Percentiles rank a stretch among this genome's conserved stretches.
Evolutionary conservation across 1,140 invertebrate species (phyloP).

Genomic region (Phthorimaea operculella): DNA sequence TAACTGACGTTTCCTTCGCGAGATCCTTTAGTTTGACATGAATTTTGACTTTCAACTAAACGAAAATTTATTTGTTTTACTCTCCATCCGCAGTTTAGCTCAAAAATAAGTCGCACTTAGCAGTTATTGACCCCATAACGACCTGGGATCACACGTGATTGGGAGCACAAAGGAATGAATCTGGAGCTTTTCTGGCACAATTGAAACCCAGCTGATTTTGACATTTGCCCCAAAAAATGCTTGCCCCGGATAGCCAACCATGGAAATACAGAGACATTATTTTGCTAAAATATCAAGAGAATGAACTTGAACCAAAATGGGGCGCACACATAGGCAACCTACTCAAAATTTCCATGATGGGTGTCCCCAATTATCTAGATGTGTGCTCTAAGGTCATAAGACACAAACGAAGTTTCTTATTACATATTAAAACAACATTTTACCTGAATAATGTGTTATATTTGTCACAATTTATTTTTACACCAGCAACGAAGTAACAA

Average conservation of each 20-base stretch:
- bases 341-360: background rate
- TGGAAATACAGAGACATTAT: background rate
- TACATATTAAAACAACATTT: constrained; percentile 40
- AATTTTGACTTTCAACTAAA: no score
- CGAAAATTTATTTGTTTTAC: no score
- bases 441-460: constrained; percentile 61
- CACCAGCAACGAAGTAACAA: constrained; percentile 63
- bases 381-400: no score
- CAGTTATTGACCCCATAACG: constrained; percentile 65
- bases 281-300: constrained; percentile 38
- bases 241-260: no score
- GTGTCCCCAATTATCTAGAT: no score
- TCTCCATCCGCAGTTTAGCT: background rate
- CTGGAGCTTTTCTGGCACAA: background rate
- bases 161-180: constrained; percentile 45
- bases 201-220: no score
- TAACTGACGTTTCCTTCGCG: constrained; percentile 3
- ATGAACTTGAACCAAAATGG: constrained; percentile 43
- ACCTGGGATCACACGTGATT: constrained; percentile 62
- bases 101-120: constrained; percentile 39
- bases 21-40: no score
- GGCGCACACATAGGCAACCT: constrained; percentile 18
- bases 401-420: no score
- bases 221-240: no score
- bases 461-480: constrained; percentile 67